Evolutionary conservation across 2,797 vertebrate species (phyloP), one percentile per base, ranked within the genome.

Genomic region (Taenioides sp.): DNA sequence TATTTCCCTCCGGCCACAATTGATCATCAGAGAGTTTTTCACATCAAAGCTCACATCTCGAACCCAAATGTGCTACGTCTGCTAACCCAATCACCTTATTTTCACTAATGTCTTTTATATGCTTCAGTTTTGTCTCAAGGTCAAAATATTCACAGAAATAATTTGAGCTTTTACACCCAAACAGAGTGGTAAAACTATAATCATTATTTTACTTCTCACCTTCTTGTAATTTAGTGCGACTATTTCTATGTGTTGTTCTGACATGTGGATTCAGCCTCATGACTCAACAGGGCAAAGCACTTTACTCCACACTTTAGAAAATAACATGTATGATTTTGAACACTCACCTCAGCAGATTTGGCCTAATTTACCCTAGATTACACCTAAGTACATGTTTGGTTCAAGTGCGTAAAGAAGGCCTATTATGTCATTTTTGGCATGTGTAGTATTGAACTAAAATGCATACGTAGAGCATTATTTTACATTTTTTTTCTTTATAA

Each of bases 1-100:
- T 80, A 89, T 91, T 90, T 76, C 80, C 82, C 80, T 28, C 63
- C 73, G 84, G 86, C 87, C 71, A 73, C 78, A 55, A 65, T 64
- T 69, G 72, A 78, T 78, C 72, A 75, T 79, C 59, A 58, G 67
- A 74, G 65, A 31, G 49, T 63, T 80, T 25, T 75, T 74, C 2
- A 25, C 72, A 72, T 80, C 74, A 83, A 78, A 82, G 71, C 66
- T 70, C 74, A 68, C 72, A 71, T 52, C 60, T 80, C 81, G 66
- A 62, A 65, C 65, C 55, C 54, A 27, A 79, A 76, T 71, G 57
- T 62, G 25, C 37, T 66, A 59, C 43, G 59, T 89, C 89, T 93
- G 88, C 74, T 83, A 49, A 81, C 43, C 40, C 40, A 43, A 14
- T 43, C 40, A 76, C 85, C 86, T 92, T 80, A 84, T 67, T 52